A percentile compares a stretch with the other conserved stretches of the same genome.
phyloP scores from a whole-genome alignment of 2,113 vertebrate genomes.

The Romanogobio albipinnatus region DNA sequence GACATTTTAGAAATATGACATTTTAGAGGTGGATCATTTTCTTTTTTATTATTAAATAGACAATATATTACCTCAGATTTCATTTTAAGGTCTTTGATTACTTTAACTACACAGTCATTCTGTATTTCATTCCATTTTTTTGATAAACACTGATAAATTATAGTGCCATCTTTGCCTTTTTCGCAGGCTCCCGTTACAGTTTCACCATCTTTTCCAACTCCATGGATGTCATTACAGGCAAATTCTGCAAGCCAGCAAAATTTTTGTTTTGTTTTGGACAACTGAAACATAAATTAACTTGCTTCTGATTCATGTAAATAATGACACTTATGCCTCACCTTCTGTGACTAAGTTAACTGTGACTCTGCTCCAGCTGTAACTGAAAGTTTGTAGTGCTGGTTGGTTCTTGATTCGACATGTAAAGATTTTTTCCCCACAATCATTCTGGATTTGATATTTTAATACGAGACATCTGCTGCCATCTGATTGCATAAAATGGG shows the following conservation, averaged over 20 bases:
- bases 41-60: background rate
- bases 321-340: background rate
- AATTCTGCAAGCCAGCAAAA: background rate
- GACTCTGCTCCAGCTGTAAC: background rate
- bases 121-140: background rate
- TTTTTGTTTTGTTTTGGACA: background rate
- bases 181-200: background rate
- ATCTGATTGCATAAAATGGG: background rate
- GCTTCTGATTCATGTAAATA: background rate
- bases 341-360: background rate
- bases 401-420: background rate
- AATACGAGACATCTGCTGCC: background rate
- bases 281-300: background rate
- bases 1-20: background rate
- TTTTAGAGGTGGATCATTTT: background rate
- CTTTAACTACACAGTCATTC: slow-evolving; percentile 20
- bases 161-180: background rate
- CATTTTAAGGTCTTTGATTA: background rate
- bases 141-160: slow-evolving; percentile 12
- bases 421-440: accelerated
- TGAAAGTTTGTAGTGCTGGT: background rate
- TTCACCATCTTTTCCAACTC: background rate
- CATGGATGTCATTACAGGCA: background rate
- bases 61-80: slow-evolving; percentile 2
- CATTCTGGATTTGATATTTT: background rate